These are phyloP conservation scores for Macaca mulatta DNA, from an alignment of 2,113 vertebrate species.

Conservation along the genomic window DNA sequence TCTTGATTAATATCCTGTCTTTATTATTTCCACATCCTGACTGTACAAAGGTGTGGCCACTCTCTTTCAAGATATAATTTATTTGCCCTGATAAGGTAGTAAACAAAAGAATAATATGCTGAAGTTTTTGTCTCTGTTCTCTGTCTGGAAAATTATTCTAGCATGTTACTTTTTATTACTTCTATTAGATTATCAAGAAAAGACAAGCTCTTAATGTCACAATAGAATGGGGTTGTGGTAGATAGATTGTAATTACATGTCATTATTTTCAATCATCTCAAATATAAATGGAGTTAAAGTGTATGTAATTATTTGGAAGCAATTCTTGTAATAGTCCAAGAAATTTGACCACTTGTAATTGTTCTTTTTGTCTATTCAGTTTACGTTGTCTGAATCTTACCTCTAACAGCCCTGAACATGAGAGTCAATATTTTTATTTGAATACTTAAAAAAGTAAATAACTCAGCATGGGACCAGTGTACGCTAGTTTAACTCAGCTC, in stretches of 20 bases:
- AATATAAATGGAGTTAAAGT: neutral
- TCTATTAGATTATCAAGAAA: neutral
- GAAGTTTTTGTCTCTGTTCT: neutral
- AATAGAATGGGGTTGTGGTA: neutral
- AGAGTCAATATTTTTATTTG: neutral
- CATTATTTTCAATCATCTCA: neutral
- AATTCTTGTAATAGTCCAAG: neutral
- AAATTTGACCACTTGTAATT: neutral
- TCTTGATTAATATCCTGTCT: neutral
- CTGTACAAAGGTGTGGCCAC: neutral
- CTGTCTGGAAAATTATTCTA: neutral
- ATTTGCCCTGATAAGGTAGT: neutral
- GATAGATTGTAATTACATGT: neutral
- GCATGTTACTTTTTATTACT: neutral
- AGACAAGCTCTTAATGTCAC: neutral
- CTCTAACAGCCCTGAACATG: neutral
- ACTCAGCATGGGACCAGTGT: fast-evolving
- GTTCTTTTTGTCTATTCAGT: neutral
- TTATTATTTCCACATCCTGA: neutral
- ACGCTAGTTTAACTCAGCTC: neutral
- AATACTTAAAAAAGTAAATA: neutral
- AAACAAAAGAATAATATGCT: neutral
- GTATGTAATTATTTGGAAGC: neutral
- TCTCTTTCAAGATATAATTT: neutral
- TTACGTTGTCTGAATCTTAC: neutral